Percentiles rank a stretch among this genome's conserved stretches.
These are phyloP conservation scores for Bujurquina vittata DNA, from an alignment of 2,113 vertebrate species.

Conservation along the genomic window DNA sequence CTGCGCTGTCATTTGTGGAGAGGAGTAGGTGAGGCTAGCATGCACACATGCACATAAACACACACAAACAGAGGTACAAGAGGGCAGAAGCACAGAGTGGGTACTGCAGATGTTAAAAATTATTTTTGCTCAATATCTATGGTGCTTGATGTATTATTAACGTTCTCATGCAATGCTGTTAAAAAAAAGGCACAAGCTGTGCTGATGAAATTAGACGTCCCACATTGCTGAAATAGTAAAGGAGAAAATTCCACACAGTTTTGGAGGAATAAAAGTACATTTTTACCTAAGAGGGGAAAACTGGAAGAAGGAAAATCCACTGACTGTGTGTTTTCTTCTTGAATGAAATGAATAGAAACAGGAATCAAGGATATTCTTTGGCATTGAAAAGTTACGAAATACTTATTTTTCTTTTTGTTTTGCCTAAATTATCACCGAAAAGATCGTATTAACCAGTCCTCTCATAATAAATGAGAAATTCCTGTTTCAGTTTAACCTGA, in stretches of 20 bases:
- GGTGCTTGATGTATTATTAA: conserved; percentile 59
- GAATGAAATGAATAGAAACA: not conserved
- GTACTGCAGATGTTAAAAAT: conserved; percentile 57
- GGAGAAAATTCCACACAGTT: conserved; percentile 17
- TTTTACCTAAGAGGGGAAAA: not conserved
- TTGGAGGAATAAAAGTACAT: not conserved
- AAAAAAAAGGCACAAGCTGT: conserved; percentile 23
- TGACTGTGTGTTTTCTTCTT: not conserved
- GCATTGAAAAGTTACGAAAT: not conserved
- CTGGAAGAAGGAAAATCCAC: not conserved
- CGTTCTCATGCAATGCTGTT: conserved; percentile 44
- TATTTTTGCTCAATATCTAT: conserved; percentile 57
- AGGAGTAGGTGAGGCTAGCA: conserved; percentile 57
- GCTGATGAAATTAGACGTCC: conserved; percentile 36
- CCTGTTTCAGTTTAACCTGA: not conserved
- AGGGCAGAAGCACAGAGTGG: conserved; percentile 57
- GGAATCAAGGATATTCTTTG: not conserved
- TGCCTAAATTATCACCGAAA: not conserved
- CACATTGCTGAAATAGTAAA: conserved; percentile 9
- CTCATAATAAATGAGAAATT: not conserved
- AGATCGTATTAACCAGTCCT: not conserved
- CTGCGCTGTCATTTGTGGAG: conserved; percentile 61
- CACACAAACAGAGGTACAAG: conserved; percentile 31
- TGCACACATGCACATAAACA: conserved; percentile 15
- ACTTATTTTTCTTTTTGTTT: not conserved